Evolutionary conservation across 2,888 invertebrate species (phyloP).

Genomic region (Melinopterus prodromus): DNA sequence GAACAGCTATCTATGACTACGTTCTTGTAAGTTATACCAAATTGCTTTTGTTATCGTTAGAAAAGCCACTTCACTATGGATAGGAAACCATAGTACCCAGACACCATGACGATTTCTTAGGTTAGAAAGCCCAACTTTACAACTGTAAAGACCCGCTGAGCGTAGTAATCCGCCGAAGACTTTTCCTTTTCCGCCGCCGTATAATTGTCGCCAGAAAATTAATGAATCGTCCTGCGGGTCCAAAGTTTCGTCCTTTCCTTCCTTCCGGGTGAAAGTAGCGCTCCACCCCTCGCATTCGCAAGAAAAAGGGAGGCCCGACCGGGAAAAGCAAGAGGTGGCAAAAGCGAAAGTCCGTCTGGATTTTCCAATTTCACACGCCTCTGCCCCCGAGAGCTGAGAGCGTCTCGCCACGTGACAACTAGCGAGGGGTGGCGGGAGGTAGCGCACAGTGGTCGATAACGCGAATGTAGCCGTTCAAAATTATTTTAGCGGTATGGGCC

Average conservation of each 20-base stretch:
- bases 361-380: slow-evolving; percentile 62
- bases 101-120: too few species aligned
- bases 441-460: too few species aligned
- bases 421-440: slow-evolving; percentile 29
- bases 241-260: background rate
- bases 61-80: too few species aligned
- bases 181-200: background rate
- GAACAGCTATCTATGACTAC: too few species aligned
- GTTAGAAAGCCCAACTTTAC: background rate
- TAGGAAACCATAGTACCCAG: too few species aligned
- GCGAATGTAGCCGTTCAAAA: too few species aligned
- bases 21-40: too few species aligned
- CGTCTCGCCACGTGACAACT: slow-evolving; percentile 54
- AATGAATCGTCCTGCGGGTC: background rate
- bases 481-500: too few species aligned
- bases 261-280: background rate
- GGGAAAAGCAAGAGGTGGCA: slow-evolving; percentile 4
- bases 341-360: slow-evolving; percentile 55
- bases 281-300: background rate
- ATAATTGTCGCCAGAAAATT: background rate
- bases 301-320: background rate
- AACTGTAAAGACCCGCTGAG: background rate
- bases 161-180: background rate
- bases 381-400: slow-evolving; percentile 55
- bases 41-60: too few species aligned